phyloP scores from a whole-genome alignment of 2,113 vertebrate genomes.

The Pomatostomus ruficeps region DNA sequence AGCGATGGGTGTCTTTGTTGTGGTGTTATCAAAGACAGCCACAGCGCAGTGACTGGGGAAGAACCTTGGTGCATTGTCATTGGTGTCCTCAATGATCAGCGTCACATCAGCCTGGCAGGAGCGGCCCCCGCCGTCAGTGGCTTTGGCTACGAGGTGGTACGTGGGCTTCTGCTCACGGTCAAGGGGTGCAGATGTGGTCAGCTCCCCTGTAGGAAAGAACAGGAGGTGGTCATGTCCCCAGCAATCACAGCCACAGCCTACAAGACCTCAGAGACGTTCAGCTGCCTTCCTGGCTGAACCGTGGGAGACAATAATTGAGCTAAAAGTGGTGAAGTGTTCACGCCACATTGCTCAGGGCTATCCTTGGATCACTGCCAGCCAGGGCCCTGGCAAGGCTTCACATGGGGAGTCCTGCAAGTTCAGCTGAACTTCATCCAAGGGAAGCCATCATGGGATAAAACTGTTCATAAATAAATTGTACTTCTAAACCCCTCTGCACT shows the following conservation, averaged over 20 bases:
- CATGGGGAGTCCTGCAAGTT: neutral
- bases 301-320: neutral
- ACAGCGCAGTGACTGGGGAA: constrained; percentile 85
- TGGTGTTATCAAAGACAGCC: constrained; percentile 93
- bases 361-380: neutral
- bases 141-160: constrained; percentile 85
- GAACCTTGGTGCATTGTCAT: constrained; percentile 89
- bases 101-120: constrained; percentile 88
- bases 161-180: constrained; percentile 81
- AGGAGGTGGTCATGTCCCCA: neutral
- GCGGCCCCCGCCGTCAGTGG: constrained; percentile 88
- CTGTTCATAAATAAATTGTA: neutral
- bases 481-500: neutral
- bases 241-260: neutral
- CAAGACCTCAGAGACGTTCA: neutral
- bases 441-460: neutral
- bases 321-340: neutral
- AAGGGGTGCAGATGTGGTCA: constrained; percentile 79
- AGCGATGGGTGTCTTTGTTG: constrained; percentile 85
- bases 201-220: constrained; percentile 77
- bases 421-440: neutral
- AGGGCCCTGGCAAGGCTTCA: neutral
- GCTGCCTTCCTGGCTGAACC: neutral
- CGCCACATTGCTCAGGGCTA: neutral
- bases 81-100: constrained; percentile 83